A percentile compares a stretch with the other conserved stretches of the same genome.
These are phyloP conservation scores for Megastigmus dorsalis DNA, from an alignment of 2,888 invertebrate genomes.

Conservation along the genomic window DNA sequence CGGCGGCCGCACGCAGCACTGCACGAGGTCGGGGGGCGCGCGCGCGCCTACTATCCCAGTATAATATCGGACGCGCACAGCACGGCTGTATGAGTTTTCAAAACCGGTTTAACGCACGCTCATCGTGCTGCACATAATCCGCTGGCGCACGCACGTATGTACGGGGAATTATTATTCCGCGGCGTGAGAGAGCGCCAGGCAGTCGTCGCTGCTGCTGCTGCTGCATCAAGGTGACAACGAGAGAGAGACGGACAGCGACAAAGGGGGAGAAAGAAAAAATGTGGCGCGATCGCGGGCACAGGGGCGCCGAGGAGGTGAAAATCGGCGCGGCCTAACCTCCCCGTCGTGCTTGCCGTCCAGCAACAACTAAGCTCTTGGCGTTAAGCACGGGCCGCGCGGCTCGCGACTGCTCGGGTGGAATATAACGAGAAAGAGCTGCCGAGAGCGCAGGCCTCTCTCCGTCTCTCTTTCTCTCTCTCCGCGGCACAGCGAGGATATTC, in stretches of 20 bases:
- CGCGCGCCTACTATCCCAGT: not conserved
- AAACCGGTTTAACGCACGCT: not conserved
- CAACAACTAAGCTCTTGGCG: not conserved
- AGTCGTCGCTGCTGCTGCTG: no score
- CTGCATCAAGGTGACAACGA: no score
- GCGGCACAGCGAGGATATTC: constrained; percentile 18
- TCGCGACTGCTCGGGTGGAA: no score
- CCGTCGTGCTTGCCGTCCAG: constrained; percentile 1
- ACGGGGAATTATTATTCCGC: no score
- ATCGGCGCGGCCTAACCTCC: constrained; percentile 18
- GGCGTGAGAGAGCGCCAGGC: no score
- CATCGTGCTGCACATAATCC: not conserved
- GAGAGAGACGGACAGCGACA: not conserved
- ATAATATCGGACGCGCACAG: no score
- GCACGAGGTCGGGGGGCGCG: not conserved
- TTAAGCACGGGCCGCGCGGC: not conserved
- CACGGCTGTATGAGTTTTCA: not conserved
- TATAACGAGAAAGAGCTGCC: no score
- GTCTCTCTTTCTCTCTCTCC: not conserved
- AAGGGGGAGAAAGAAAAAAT: not conserved
- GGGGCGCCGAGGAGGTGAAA: no score
- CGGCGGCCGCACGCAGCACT: not conserved
- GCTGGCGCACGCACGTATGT: not conserved
- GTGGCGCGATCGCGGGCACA: no score
- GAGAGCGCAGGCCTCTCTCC: not conserved